These are phyloP conservation scores for Lasioglossum lativentre DNA, from an alignment of 2,888 invertebrate species.

Conservation along the genomic window DNA sequence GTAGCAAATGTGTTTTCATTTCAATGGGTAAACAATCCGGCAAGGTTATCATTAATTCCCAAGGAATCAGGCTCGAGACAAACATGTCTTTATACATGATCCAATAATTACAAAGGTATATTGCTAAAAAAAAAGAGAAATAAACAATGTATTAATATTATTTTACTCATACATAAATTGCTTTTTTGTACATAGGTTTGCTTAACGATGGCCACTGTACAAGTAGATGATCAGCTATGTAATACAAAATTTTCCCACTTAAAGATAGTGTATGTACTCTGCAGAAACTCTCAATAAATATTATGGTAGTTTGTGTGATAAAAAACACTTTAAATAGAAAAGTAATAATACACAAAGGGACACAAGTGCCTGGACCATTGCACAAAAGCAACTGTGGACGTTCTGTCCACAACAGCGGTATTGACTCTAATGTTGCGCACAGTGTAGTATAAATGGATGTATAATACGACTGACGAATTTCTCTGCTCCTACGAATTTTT, in stretches of 20 bases:
- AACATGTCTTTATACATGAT: slow-evolving; percentile 49
- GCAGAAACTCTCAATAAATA: slow-evolving; percentile 98
- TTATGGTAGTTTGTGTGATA: slow-evolving; percentile 89
- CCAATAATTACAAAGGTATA: slow-evolving; percentile 33
- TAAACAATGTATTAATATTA: slow-evolving; percentile 13
- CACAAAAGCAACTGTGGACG: slow-evolving; percentile 94
- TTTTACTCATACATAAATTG: slow-evolving; percentile 66
- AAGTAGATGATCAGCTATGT: slow-evolving; percentile 93
- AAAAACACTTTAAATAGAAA: slow-evolving; percentile 90
- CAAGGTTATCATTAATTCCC: slow-evolving; percentile 74
- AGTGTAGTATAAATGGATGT: slow-evolving; percentile 93
- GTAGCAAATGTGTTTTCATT: slow-evolving; percentile 74
- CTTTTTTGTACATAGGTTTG: slow-evolving; percentile 69
- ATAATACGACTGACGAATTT: slow-evolving; percentile 94
- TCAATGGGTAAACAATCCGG: slow-evolving; percentile 73
- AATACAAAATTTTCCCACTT: slow-evolving; percentile 94
- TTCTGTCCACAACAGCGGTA: slow-evolving; percentile 89
- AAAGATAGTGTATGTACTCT: slow-evolving; percentile 95
- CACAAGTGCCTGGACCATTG: slow-evolving; percentile 98
- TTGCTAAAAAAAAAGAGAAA: slow-evolving; percentile 25
- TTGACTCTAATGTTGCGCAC: slow-evolving; percentile 88
- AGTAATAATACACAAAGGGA: slow-evolving; percentile 94
- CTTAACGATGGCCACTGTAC: slow-evolving; percentile 96
- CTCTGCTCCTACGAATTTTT: slow-evolving; percentile 92
- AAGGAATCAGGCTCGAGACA: slow-evolving; percentile 67